These are phyloP conservation scores for Hydropotes inermis DNA, from an alignment of 2,113 vertebrate species.

Conservation along the genomic window DNA sequence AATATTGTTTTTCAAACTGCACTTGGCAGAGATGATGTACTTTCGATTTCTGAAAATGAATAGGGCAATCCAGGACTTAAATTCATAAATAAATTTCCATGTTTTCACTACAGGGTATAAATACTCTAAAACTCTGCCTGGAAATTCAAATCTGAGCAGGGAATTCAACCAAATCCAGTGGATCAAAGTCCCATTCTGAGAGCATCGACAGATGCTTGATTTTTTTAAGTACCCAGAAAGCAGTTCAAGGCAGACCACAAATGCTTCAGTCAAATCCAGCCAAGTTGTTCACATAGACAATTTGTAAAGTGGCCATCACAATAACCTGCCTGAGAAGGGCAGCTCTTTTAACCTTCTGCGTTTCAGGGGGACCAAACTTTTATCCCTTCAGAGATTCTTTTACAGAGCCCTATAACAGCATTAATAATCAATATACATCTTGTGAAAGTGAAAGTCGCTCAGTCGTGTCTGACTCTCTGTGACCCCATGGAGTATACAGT, in stretches of 20 bases:
- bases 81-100: conserved; percentile 70
- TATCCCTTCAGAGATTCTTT: neutral
- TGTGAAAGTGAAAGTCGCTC: neutral
- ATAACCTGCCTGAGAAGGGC: neutral
- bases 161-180: conserved; percentile 48
- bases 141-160: conserved; percentile 47
- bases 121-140: conserved; percentile 47
- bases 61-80: conserved; percentile 58
- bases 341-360: neutral
- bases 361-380: neutral
- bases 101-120: conserved; percentile 62
- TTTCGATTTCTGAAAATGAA: conserved; percentile 69
- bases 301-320: neutral
- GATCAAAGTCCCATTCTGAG: conserved; percentile 1
- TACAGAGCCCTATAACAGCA: neutral
- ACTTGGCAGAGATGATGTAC: conserved; percentile 57
- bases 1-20: neutral
- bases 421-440: neutral
- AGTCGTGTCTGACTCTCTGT: neutral
- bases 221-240: neutral
- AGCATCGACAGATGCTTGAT: neutral
- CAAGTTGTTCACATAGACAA: neutral
- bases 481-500: neutral
- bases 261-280: neutral
- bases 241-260: neutral